These are phyloP conservation scores for Vicugna pacos DNA, from an alignment of 2,113 vertebrate genomes.

Conservation along the genomic window DNA sequence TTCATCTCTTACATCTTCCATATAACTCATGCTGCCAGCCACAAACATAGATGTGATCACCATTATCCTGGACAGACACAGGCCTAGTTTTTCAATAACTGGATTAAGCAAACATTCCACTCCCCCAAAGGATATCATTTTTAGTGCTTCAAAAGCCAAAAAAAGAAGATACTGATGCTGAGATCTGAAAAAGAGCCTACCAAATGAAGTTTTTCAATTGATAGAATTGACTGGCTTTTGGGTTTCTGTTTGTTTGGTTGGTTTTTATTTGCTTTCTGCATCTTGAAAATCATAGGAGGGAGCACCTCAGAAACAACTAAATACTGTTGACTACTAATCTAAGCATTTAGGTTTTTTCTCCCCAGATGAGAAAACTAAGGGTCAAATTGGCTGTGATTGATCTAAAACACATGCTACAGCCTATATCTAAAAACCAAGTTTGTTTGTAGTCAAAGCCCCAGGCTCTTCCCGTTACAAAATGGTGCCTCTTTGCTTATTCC, in stretches of 20 bases:
- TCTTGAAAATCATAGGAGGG: neutral
- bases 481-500: neutral
- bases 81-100: constrained; percentile 32
- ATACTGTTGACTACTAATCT: constrained; percentile 40
- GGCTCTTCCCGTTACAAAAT: neutral
- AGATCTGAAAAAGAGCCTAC: neutral
- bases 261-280: neutral
- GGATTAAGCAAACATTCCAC: neutral
- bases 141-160: neutral
- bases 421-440: neutral
- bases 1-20: neutral
- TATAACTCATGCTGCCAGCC: constrained; percentile 49
- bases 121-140: neutral
- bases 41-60: neutral
- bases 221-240: neutral
- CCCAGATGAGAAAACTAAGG: constrained; percentile 19
- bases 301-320: neutral
- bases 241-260: neutral
- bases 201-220: neutral
- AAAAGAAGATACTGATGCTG: neutral
- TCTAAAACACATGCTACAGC: neutral
- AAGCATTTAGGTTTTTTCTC: neutral
- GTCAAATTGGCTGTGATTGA: neutral
- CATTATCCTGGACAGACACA: neutral
- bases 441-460: neutral